Percentiles rank a stretch among this genome's conserved stretches.
Evolutionary conservation across 2,797 vertebrate genomes (phyloP).

Genomic region (Phoebastria nigripes): DNA sequence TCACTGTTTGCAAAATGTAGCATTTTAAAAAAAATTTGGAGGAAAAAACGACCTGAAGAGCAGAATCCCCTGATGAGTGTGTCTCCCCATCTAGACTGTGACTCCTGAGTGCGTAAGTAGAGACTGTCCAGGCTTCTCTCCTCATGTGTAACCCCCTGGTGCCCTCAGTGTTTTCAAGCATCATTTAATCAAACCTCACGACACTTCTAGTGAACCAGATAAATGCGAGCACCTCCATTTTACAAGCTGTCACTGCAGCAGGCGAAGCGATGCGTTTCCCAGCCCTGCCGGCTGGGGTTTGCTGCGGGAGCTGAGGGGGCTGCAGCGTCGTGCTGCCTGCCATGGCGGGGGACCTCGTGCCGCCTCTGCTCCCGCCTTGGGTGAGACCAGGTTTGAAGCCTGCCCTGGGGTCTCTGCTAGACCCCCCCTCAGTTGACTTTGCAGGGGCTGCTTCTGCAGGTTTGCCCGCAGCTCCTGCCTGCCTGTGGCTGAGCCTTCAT

Average conservation of each 20-base stretch:
- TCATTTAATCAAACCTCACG: neutral
- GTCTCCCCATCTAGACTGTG: neutral
- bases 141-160: neutral
- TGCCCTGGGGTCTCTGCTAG: rapidly evolving
- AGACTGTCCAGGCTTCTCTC: neutral
- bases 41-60: neutral
- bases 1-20: neutral
- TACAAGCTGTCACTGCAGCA: neutral
- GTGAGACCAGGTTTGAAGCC: neutral
- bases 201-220: neutral
- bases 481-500: neutral
- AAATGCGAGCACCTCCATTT: neutral
- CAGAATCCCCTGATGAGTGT: neutral
- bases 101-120: neutral
- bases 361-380: rapidly evolving
- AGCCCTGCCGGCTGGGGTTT: rapidly evolving
- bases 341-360: rapidly evolving
- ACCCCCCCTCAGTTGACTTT: rapidly evolving
- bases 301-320: neutral
- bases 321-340: neutral
- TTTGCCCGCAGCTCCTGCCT: neutral
- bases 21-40: rapidly evolving
- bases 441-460: rapidly evolving
- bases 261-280: rapidly evolving
- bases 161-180: neutral